Evolutionary conservation across 2,888 invertebrate species (phyloP).

Genomic region (Hymenopus coronatus): DNA sequence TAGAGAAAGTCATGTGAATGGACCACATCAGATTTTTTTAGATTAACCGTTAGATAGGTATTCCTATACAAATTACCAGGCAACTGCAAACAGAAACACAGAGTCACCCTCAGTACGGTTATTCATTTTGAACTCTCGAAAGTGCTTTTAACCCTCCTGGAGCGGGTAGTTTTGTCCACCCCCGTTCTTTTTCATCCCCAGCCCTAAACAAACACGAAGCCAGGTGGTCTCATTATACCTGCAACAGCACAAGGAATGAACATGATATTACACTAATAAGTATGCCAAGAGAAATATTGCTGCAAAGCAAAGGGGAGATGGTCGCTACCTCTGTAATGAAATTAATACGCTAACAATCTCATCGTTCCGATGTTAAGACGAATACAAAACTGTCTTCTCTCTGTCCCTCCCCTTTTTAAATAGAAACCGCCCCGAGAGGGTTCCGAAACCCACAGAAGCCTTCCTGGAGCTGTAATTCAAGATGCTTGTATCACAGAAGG

Average conservation of each 20-base stretch:
- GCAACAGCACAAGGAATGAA: background rate
- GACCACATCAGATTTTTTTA: too few species aligned
- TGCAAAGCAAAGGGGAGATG: background rate
- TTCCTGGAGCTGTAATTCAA: background rate
- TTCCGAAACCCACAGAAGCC: background rate
- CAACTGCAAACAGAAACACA: too few species aligned
- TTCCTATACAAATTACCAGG: too few species aligned
- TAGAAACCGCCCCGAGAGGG: background rate
- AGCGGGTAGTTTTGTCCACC: background rate
- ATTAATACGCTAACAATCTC: background rate
- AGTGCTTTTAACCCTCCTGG: background rate
- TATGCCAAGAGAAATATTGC: background rate
- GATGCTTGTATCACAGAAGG: background rate
- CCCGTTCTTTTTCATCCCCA: background rate
- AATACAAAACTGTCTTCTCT: background rate
- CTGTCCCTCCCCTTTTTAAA: background rate
- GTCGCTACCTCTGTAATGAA: background rate
- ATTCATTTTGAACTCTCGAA: background rate
- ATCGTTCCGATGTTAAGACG: background rate
- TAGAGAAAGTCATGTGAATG: too few species aligned
- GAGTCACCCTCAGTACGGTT: too few species aligned
- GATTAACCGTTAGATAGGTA: too few species aligned
- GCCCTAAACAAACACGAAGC: background rate
- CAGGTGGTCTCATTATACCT: constrained; percentile 18
- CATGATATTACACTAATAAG: background rate